Percentiles rank a stretch among this genome's conserved stretches.
Conservation (phyloP, 1,140 invertebrate genomes). For the Drosophila grimshawi region DNA sequence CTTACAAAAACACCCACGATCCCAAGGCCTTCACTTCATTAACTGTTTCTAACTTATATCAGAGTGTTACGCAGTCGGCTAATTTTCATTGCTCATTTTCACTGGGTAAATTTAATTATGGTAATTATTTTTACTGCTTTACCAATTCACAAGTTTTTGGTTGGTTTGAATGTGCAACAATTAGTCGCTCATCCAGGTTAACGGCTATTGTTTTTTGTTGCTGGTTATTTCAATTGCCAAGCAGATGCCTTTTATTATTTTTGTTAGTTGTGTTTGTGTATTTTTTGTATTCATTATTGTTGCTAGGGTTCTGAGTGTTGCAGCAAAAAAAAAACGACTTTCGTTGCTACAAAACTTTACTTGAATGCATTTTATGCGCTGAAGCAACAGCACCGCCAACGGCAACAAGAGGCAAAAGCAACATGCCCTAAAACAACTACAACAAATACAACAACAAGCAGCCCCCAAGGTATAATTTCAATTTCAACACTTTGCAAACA, state of each 20-base stretch:
- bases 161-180: background rate
- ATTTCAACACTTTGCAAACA: constrained; percentile 83
- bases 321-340: constrained; percentile 11
- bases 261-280: constrained; percentile 32
- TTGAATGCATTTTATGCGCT: constrained; percentile 62
- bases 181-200: constrained; percentile 18
- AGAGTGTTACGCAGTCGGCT: too few relatives aligned
- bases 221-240: constrained; percentile 38
- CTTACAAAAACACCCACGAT: too few relatives aligned
- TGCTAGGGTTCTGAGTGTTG: constrained; percentile 49
- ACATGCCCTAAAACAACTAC: constrained; percentile 16
- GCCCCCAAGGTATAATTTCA: constrained; percentile 78
- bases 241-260: constrained; percentile 20
- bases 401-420: background rate
- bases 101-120: background rate
- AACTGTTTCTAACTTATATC: too few relatives aligned
- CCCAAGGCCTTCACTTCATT: too few relatives aligned
- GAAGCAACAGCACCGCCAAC: constrained; percentile 13
- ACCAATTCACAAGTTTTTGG: background rate
- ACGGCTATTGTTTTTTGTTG: constrained; percentile 31
- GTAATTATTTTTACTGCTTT: background rate
- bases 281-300: constrained; percentile 75
- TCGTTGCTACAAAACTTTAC: constrained; percentile 14
- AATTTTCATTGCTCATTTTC: too few relatives aligned
- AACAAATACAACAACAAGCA: constrained; percentile 46